A percentile compares a stretch with the other conserved stretches of the same genome.
Conservation (phyloP, 2,888 invertebrate species). For the Actias luna region DNA sequence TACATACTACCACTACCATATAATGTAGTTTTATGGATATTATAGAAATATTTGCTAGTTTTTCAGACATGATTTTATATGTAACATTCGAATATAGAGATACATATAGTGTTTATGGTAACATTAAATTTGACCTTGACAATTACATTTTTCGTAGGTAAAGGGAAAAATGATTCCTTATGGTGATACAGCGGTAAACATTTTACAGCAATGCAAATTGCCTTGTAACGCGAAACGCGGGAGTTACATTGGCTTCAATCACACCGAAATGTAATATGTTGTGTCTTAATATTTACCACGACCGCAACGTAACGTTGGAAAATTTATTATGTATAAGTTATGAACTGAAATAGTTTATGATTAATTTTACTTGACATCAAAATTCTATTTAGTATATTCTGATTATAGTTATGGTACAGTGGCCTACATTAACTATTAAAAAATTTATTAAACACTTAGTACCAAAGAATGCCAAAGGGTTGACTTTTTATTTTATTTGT, state of each 20-base stretch:
- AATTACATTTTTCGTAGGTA: neutral
- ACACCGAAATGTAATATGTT: slow-evolving; percentile 3
- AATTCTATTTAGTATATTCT: neutral
- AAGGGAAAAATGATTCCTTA: slow-evolving; percentile 15
- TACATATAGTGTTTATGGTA: neutral
- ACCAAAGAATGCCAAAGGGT: too few species aligned
- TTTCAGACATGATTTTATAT: too few species aligned
- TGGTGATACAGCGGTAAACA: slow-evolving; percentile 34
- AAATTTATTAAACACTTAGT: too few species aligned
- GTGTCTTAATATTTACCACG: neutral
- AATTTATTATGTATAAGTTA: neutral
- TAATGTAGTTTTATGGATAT: neutral
- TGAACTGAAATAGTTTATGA: neutral
- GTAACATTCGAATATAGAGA: neutral
- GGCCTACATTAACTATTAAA: too few species aligned
- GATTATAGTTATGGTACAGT: neutral
- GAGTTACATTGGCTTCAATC: slow-evolving; percentile 14
- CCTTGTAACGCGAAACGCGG: slow-evolving; percentile 43
- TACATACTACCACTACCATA: too few species aligned
- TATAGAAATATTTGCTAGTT: neutral
- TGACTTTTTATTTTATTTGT: too few species aligned
- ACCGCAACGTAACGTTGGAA: neutral
- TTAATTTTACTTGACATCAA: neutral
- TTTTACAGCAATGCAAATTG: slow-evolving; percentile 45
- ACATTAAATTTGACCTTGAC: neutral